phyloP scores from a whole-genome alignment of 2,888 invertebrate species.

The Brachyptera risi region DNA sequence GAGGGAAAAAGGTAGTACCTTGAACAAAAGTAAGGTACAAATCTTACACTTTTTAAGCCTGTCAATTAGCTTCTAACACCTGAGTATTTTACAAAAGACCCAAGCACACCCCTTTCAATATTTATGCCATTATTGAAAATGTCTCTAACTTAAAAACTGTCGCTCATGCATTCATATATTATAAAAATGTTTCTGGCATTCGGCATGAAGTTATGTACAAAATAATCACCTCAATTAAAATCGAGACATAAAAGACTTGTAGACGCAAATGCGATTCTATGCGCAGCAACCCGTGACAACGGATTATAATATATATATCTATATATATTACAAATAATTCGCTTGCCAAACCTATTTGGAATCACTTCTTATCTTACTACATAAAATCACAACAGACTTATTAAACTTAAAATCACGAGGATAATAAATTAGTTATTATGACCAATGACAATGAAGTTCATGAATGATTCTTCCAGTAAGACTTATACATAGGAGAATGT shows the following conservation, averaged over 20 bases:
- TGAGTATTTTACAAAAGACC: constrained; percentile 21
- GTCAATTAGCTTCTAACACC: constrained; percentile 19
- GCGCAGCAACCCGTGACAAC: neutral
- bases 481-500: neutral
- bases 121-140: constrained; percentile 9
- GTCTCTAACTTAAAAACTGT: constrained; percentile 8
- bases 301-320: too few relatives aligned
- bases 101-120: constrained; percentile 6
- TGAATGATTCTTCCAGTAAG: neutral
- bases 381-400: constrained; percentile 14
- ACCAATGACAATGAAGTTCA: constrained; percentile 4
- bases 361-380: constrained; percentile 10
- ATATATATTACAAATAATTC: too few relatives aligned
- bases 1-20: constrained; percentile 19
- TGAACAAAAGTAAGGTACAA: constrained; percentile 20
- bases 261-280: neutral
- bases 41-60: constrained; percentile 16
- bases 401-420: constrained; percentile 14
- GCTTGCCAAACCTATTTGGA: constrained; percentile 18
- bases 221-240: constrained; percentile 12
- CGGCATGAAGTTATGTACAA: constrained; percentile 14
- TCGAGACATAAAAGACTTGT: constrained; percentile 11
- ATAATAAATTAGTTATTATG: constrained; percentile 3
- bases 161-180: constrained; percentile 1
- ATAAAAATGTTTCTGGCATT: constrained; percentile 19